Percentiles rank a stretch among this genome's conserved stretches.
Conservation (phyloP, 2,113 vertebrate species). For the Aspidoscelis tigris region DNA sequence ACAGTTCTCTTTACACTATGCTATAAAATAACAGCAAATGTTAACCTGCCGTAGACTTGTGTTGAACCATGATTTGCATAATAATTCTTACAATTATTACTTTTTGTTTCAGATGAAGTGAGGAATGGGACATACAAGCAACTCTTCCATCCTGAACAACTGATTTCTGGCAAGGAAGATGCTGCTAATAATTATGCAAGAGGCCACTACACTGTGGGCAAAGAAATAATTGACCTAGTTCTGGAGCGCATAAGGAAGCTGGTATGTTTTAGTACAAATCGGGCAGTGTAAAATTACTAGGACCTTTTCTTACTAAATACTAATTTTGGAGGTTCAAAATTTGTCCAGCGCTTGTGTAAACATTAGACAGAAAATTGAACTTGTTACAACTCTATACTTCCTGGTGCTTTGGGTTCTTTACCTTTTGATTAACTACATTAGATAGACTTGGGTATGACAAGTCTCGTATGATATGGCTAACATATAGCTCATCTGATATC, state of each 20-base stretch:
- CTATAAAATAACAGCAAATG: not conserved
- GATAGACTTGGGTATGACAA: not conserved
- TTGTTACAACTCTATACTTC: not conserved
- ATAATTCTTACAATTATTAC: not conserved
- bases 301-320: not conserved
- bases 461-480: not conserved
- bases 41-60: not conserved
- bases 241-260: conserved; percentile 84
- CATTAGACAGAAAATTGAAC: not conserved
- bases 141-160: conserved; percentile 88
- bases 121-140: conserved; percentile 79
- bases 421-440: not conserved
- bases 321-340: not conserved
- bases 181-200: conserved; percentile 89
- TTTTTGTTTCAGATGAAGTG: conserved; percentile 78
- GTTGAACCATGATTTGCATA: not conserved
- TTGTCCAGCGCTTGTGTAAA: not conserved
- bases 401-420: not conserved
- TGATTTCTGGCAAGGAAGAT: conserved; percentile 90
- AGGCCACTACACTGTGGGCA: conserved; percentile 87
- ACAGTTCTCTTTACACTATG: conserved; percentile 24
- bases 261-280: conserved; percentile 65
- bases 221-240: conserved; percentile 84
- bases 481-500: no score
- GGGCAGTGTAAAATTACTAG: not conserved